These are phyloP conservation scores for Dermatemys mawii DNA, from an alignment of 2,113 vertebrate species.

Conservation along the genomic window DNA sequence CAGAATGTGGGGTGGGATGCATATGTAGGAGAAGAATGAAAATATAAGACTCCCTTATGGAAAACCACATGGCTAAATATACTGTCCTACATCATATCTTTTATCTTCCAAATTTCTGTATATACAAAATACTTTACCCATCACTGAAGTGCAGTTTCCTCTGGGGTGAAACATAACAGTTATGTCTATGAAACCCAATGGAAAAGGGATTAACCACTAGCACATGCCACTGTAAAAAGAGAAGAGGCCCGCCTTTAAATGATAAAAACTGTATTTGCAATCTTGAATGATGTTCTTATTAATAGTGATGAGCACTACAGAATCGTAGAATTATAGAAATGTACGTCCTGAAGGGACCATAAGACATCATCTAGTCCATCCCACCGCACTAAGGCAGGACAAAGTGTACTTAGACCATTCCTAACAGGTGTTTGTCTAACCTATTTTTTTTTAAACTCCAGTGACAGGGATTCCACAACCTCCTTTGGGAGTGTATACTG, in stretches of 20 bases:
- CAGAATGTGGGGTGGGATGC: neutral
- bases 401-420: neutral
- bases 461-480: neutral
- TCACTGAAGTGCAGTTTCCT: neutral
- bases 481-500: neutral
- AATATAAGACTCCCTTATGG: neutral
- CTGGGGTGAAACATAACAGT: neutral
- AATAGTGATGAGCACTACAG: neutral
- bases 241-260: neutral
- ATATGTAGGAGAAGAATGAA: neutral
- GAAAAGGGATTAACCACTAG: neutral
- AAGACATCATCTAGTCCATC: neutral
- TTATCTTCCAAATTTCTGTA: neutral
- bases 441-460: neutral
- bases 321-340: neutral
- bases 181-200: neutral
- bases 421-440: neutral
- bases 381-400: neutral
- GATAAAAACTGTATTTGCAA: neutral
- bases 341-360: neutral
- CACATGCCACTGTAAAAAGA: neutral
- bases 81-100: neutral
- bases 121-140: neutral
- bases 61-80: neutral
- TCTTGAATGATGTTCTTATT: neutral